Conservation (phyloP, 2,888 invertebrate genomes). For the Emmelina monodactyla region DNA sequence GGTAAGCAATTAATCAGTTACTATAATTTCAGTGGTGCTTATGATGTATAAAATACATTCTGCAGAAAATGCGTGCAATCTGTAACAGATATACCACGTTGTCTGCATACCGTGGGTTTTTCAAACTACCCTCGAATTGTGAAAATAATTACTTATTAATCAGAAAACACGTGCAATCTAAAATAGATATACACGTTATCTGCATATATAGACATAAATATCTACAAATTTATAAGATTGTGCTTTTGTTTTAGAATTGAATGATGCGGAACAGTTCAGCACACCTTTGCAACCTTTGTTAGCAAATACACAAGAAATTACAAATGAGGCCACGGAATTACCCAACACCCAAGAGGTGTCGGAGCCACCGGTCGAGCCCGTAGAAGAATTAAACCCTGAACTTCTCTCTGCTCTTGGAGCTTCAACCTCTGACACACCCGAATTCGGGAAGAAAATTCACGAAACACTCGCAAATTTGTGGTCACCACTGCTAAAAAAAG, state of each 20-base stretch:
- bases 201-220: not conserved
- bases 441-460: constrained; percentile 5
- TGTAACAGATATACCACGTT: not conserved
- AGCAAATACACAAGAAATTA: not conserved
- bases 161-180: not conserved
- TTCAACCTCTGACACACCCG: constrained; percentile 3
- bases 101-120: not conserved
- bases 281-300: not conserved
- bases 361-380: not conserved
- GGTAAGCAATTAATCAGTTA: not conserved
- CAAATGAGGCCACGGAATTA: not conserved
- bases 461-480: constrained; percentile 5
- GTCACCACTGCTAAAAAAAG: constrained; percentile 7
- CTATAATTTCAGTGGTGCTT: not conserved
- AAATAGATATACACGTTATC: constrained; percentile 1
- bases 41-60: not conserved
- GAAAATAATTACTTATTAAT: not conserved
- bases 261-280: not conserved
- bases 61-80: not conserved
- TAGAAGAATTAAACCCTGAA: constrained; percentile 2
- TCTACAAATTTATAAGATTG: not conserved
- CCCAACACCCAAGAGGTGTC: not conserved
- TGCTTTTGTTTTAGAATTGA: not conserved
- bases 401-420: constrained; percentile 7
- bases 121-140: not conserved